phyloP scores from a whole-genome alignment of 2,113 vertebrate genomes.

The Seriola quinqueradiata region DNA sequence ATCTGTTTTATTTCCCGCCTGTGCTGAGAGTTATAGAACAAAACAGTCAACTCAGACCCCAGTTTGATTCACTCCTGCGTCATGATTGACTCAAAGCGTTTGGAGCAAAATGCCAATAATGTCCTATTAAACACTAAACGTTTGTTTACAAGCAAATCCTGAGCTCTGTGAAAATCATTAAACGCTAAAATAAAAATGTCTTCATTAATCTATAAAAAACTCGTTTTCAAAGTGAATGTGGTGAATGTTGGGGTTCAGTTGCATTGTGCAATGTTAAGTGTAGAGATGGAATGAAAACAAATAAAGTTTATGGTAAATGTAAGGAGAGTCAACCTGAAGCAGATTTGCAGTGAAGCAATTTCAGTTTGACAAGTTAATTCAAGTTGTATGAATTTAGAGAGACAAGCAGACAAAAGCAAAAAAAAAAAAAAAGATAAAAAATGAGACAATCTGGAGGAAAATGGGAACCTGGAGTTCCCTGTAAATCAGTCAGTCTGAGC shows the following conservation, averaged over 20 bases:
- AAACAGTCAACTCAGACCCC: neutral
- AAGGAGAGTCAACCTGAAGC: too few relatives aligned
- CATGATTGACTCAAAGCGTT: neutral
- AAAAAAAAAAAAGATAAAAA: neutral
- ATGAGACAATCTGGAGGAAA: neutral
- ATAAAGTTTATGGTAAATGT: neutral
- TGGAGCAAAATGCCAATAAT: neutral
- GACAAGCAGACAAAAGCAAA: neutral
- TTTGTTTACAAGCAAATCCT: neutral
- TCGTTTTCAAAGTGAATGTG: neutral
- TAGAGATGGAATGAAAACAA: too few relatives aligned
- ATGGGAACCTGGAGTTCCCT: neutral
- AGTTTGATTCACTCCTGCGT: neutral
- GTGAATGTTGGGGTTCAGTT: neutral
- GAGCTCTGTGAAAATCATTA: neutral
- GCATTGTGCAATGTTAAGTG: too few relatives aligned
- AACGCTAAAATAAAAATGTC: neutral
- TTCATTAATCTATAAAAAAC: too few relatives aligned
- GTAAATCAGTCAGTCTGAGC: conserved; percentile 23
- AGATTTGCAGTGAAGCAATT: neutral
- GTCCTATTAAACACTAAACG: neutral
- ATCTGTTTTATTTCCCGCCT: neutral
- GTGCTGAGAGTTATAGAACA: neutral
- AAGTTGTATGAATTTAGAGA: neutral
- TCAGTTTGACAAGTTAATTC: neutral